These are phyloP conservation scores for Trissolcus japonicus DNA, from an alignment of 2,888 invertebrate genomes.

Conservation along the genomic window DNA sequence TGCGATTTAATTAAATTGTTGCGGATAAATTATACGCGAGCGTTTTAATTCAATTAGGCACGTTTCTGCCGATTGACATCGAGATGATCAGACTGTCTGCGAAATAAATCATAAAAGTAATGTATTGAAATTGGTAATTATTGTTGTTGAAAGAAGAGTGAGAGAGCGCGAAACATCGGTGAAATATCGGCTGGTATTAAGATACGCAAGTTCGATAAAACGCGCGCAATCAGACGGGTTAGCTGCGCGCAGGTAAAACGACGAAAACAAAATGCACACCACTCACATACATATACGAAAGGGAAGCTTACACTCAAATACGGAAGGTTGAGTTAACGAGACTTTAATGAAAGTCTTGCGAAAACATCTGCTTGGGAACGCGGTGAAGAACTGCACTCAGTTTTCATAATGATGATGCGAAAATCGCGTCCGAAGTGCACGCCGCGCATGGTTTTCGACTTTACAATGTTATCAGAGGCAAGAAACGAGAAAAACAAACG, in stretches of 20 bases:
- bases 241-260: not conserved
- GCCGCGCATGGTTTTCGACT: not conserved
- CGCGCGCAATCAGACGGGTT: not conserved
- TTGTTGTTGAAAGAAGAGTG: constrained; percentile 20
- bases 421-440: constrained; percentile 1
- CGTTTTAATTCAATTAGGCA: constrained; percentile 38
- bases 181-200: constrained; percentile 38
- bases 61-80: constrained; percentile 13
- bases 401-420: constrained; percentile 34
- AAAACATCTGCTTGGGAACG: constrained; percentile 63
- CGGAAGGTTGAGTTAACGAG: constrained; percentile 65
- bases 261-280: constrained; percentile 33
- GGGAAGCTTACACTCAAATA: constrained; percentile 42
- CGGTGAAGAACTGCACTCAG: constrained; percentile 21
- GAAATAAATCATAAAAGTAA: constrained; percentile 34
- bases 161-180: constrained; percentile 8
- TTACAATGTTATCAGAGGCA: not conserved
- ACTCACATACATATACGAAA: constrained; percentile 17
- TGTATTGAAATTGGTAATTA: constrained; percentile 48
- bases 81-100: constrained; percentile 15
- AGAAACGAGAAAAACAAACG: not conserved
- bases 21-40: constrained; percentile 23
- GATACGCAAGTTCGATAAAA: constrained; percentile 47
- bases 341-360: constrained; percentile 69
- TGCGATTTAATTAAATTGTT: constrained; percentile 44